A percentile compares a stretch with the other conserved stretches of the same genome.
Evolutionary conservation across 2,888 invertebrate genomes (phyloP).

Genomic region (Perdita meconis): DNA sequence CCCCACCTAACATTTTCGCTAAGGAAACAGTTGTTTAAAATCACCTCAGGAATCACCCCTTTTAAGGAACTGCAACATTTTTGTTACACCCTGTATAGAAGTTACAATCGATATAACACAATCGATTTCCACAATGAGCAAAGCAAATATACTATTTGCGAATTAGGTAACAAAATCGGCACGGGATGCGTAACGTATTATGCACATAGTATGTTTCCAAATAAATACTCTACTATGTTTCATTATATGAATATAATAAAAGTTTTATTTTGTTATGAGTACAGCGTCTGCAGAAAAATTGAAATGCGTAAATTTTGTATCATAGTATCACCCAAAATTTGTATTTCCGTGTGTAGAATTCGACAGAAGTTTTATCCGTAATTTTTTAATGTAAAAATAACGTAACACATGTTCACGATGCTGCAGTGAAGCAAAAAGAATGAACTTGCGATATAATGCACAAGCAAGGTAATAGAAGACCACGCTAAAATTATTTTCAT

Average conservation of each 20-base stretch:
- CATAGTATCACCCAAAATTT: background rate
- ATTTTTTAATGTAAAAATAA: background rate
- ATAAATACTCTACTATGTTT: background rate
- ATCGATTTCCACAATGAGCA: background rate
- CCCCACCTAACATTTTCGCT: too few relatives aligned
- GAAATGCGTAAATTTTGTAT: background rate
- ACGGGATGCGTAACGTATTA: background rate
- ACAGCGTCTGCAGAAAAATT: background rate
- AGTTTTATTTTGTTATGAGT: background rate
- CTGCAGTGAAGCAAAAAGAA: background rate
- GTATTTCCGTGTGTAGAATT: background rate
- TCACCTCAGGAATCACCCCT: too few relatives aligned
- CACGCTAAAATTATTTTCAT: background rate
- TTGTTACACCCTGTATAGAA: too few relatives aligned
- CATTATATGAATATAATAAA: background rate
- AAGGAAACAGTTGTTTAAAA: too few relatives aligned
- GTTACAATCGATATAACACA: too few relatives aligned
- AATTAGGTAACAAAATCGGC: background rate
- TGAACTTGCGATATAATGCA: conserved; percentile 35
- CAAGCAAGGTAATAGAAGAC: background rate
- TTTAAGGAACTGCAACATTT: too few relatives aligned
- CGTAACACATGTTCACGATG: background rate
- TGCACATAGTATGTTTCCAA: background rate
- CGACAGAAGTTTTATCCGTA: background rate
- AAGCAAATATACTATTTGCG: background rate